Percentiles rank a stretch among this genome's conserved stretches.
These are phyloP conservation scores for Hyppa rectilinea DNA, from an alignment of 2,888 invertebrate species.

Conservation along the genomic window DNA sequence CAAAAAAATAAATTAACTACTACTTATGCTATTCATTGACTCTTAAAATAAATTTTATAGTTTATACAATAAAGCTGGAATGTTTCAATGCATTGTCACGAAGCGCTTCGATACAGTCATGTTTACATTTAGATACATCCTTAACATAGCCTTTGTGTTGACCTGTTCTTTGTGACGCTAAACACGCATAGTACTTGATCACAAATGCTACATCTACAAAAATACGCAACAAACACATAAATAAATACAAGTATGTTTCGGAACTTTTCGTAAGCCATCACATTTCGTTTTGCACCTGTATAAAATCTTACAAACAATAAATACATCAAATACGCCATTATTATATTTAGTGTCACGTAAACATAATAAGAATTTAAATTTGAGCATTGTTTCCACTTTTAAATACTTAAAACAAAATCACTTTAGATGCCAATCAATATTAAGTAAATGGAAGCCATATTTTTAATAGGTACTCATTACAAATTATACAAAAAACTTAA, in stretches of 20 bases:
- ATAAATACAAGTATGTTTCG: conserved; percentile 4
- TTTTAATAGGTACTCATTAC: conserved; percentile 3
- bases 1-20: conserved; percentile 73
- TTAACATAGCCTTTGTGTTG: conserved; percentile 35
- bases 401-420: neutral
- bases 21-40: conserved; percentile 64
- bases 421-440: conserved; percentile 13
- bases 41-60: conserved; percentile 55
- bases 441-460: conserved; percentile 1
- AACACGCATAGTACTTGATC: conserved; percentile 18
- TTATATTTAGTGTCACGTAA: conserved; percentile 42
- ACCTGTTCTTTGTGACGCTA: conserved; percentile 24
- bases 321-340: conserved; percentile 36
- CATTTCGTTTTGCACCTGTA: conserved; percentile 37
- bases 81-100: conserved; percentile 53
- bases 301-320: conserved; percentile 37
- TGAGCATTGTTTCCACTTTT: conserved; percentile 40
- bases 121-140: conserved; percentile 50
- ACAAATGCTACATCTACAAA: conserved; percentile 38
- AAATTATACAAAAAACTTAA: conserved; percentile 19
- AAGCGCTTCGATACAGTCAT: conserved; percentile 50
- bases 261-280: conserved; percentile 35
- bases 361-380: conserved; percentile 34
- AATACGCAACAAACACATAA: conserved; percentile 8
- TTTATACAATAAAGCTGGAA: conserved; percentile 66